Evolutionary conservation across 1,140 invertebrate genomes (phyloP), one percentile per base, ranked within the genome.

Genomic region (Anoplolepis gracilipes): DNA sequence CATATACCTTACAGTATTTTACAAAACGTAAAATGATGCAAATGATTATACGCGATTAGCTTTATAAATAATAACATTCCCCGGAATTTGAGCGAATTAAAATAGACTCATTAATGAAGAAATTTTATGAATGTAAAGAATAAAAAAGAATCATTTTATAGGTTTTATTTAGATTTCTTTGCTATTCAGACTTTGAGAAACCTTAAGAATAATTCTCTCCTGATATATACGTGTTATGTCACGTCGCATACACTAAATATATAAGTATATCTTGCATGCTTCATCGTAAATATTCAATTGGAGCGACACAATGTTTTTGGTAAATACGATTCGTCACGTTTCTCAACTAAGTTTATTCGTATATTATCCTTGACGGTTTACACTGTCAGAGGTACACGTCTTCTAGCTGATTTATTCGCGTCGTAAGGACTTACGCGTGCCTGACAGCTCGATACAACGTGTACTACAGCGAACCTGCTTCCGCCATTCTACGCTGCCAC

Each of bases 371-470:
- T 28, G 25, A 72, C 22, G 25, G 72, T 72, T 57, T 30, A 81
- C 16, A 33, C 65, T n/a, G 77, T 39, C 33, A 39, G 30, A 46
- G 16, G 25, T 22, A 25, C 65, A n/a, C 42, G 46, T 81, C 13
- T 39, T 57, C 61, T 67, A 67, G 53, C 46, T 67, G 28, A 46
- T 30, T 67, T 78, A 67, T 67, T 46, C 30, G 16, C n/a, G 61
- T 36, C 42, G 42, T 67, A 39, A 28, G 11, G 36, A 36, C 8
- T 78, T 67, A 53, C 30, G 30, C 61, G 42, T 78, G 30, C 39
- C 64, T 70, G 57, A 57, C 65, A 81, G 33, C 39, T 72, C 49
- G 77, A 70, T 28, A 28, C 77, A 81, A 42, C 57, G 22, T 72
- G 77, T 49, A 42, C 3, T 6, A 33, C 59, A 13, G 0, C 13